Base-by-base conservation (phyloP, 2,113 vertebrate species). In the Limnothrissa miodon region DNA sequence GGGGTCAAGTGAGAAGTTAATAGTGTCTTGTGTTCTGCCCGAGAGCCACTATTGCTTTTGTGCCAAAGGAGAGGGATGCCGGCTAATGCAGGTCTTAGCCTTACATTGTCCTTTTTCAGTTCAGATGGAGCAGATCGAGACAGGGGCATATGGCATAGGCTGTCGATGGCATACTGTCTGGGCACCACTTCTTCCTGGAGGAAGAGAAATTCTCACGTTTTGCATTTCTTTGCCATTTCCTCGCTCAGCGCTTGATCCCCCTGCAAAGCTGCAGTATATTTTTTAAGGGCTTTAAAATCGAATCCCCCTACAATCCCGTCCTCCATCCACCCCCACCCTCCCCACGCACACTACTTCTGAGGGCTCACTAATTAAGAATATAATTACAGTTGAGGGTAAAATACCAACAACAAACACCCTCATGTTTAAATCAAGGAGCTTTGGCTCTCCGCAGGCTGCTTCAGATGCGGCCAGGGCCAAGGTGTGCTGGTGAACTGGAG, bases 341-440 rank as follows among this genome's bases (percentile, higher is more conserved):
- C 8, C 11, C 23, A 86, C 80, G 84, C 87, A 85, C 84, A 85
- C 91, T 91, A 90, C 86, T 91, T 92, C 90, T 86, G 81, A 87
- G 89, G 83, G 86, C 87, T 92, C 13, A 21, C 87, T 92, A 93
- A 94, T 95, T 93, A 95, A 90, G 89, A 92, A 90, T 94, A 91
- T 92, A 93, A 93, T 93, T 93, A 93, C 92, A 85, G 90, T 92
- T 92, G 88, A 87, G 87, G 90, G 91, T 89, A 83, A 91, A 92
- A 93, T 87, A 88, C 87, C 87, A 86, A 86, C 85, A 92, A 91
- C 89, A 89, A 90, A 90, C 85, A 79, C 84, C 83, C 88, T 91
- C 88, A 94, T 93, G 90, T 93, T 93, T 93, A 87, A 93, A 92
- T 92, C 90, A 91, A n/a, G 90, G 59, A 78, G 83, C 51, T 81